Base-by-base conservation (phyloP, 2,113 vertebrate species). In the Marmota flaviventris region DNA sequence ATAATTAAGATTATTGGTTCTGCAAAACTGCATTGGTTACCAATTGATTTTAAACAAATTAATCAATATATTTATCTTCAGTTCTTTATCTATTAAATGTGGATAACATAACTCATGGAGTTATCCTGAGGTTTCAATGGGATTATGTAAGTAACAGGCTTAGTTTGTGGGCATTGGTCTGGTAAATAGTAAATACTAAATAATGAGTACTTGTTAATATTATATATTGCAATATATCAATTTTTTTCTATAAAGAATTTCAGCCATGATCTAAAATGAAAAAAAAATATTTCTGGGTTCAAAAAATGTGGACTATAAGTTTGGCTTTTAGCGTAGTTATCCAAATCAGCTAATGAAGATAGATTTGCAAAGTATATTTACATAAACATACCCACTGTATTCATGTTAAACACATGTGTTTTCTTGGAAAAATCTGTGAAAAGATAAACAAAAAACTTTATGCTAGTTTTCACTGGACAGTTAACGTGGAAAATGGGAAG, bases 11-110 rank as follows among this genome's bases (percentile, higher is more conserved):
- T 48, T 76, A 4, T 72, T 95, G 63, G 22, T 24, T 70, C 34
- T 89, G 29, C 2, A 83, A 0, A 77, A 4, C 8, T 76, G 29
- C 25, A 81, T 5, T 65, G 53, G 24, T 27, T 53, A 42, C 4
- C 45, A n/a, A 56, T 85, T 93, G 37, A 63, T 85, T 4, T 84
- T 77, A 24, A 8, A 27, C 27, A 75, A 81, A 10, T 84, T 86
- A 79, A 72, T 82, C 56, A 81, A 82, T 7, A 53, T 96, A 61
- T 69, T 70, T 94, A 48, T n/a, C 29, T 89, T 93, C 39, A 85
- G 27, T 95, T 89, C 16, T 85, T 89, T 82, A 51, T 76, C 42
- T 95, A 14, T 78, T 78, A 92, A 77, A 67, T 37, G 76, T 82
- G 42, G 42, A 32, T 77, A 85, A 84, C 0, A n/a, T 69, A n/a